phyloP scores from a whole-genome alignment of 2,113 vertebrate species.

The crab-eating macaque (Macaca fascicularis) region DNA sequence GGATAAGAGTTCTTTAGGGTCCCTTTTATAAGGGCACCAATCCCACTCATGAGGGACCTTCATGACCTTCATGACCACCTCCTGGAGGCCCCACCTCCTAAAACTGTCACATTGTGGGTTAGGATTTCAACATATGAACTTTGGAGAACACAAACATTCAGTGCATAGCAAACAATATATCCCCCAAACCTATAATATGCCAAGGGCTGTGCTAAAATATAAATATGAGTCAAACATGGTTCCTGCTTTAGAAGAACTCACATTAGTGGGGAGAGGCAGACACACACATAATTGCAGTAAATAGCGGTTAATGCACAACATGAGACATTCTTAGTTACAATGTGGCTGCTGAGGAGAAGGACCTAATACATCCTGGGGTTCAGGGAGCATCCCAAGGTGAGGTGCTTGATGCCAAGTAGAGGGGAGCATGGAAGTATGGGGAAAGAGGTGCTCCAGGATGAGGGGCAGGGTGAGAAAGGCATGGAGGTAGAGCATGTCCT shows the following conservation, averaged over 20 bases:
- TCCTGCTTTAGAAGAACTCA: neutral
- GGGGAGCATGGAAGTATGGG: neutral
- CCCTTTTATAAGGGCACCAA: neutral
- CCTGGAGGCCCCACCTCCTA: neutral
- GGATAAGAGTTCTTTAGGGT: neutral
- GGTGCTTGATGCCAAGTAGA: neutral
- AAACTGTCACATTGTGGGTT: neutral
- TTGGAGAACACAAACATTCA: neutral
- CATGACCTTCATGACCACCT: neutral
- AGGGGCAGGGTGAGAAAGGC: neutral
- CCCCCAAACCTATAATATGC: neutral
- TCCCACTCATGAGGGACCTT: neutral
- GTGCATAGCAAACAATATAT: neutral
- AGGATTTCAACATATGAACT: neutral
- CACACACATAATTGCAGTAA: neutral
- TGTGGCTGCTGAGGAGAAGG: neutral
- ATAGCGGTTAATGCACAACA: neutral
- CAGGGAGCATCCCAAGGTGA: neutral
- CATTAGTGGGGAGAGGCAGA: neutral
- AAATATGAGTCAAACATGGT: neutral
- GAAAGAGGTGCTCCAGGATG: neutral
- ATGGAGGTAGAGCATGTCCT: fast-evolving
- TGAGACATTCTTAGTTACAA: neutral
- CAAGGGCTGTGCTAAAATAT: neutral
- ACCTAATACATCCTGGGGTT: neutral